Evolutionary conservation across 2,797 vertebrate genomes (phyloP).

Genomic region (Falco biarmicus): DNA sequence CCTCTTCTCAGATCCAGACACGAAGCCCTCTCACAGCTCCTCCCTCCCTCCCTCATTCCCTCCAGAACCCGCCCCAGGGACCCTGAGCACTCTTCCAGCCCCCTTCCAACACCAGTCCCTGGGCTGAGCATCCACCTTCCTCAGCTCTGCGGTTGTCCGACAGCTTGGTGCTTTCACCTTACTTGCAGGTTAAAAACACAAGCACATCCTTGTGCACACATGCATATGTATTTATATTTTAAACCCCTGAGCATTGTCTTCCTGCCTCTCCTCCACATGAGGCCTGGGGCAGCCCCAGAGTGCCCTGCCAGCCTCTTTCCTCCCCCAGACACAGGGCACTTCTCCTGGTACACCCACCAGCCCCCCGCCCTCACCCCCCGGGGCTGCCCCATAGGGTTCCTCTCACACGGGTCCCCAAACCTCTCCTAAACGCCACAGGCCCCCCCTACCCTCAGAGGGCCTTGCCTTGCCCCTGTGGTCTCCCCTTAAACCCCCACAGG

Average conservation of each 20-base stretch:
- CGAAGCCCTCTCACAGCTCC: neutral
- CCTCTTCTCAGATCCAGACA: neutral
- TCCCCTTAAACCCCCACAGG: neutral
- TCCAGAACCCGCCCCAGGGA: neutral
- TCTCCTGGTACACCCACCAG: neutral
- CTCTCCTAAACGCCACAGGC: neutral
- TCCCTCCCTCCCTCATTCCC: neutral
- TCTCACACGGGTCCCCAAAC: neutral
- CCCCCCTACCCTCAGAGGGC: too few species aligned
- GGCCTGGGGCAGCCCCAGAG: too few species aligned
- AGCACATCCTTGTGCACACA: neutral
- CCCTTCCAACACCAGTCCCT: fast-evolving
- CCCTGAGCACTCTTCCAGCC: neutral
- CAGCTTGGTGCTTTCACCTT: neutral
- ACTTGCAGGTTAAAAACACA: neutral
- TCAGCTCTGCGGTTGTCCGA: neutral
- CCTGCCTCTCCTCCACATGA: neutral
- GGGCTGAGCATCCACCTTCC: neutral
- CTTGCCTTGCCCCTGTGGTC: too few species aligned
- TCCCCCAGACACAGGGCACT: neutral
- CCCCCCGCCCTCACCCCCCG: neutral
- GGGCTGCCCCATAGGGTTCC: neutral
- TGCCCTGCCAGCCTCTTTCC: too few species aligned
- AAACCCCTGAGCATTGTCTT: neutral
- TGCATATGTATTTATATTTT: fast-evolving